These are phyloP conservation scores for Dasyornis broadbenti DNA, from an alignment of 2,113 vertebrate species.

Conservation along the genomic window DNA sequence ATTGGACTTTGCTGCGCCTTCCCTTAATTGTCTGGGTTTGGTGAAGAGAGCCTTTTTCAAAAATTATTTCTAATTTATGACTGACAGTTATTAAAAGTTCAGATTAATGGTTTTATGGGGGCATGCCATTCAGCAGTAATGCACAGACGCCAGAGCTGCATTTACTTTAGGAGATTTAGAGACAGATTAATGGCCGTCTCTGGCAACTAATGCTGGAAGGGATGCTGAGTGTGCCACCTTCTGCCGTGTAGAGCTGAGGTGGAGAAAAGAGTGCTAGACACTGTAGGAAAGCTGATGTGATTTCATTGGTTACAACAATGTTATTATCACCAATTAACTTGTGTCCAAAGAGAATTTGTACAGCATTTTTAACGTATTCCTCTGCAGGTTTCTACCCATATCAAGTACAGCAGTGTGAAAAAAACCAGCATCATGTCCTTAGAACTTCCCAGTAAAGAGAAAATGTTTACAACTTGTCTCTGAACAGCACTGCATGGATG, in stretches of 20 bases:
- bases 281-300: neutral
- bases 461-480: constrained; percentile 14
- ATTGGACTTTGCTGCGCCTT: neutral
- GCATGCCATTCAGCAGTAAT: neutral
- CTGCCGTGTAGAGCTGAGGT: neutral
- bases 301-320: neutral
- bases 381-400: neutral
- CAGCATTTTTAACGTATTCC: neutral
- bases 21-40: neutral
- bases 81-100: neutral
- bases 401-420: neutral
- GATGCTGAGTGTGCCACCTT: neutral
- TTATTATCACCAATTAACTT: neutral
- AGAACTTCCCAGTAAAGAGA: neutral
- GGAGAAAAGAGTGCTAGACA: neutral
- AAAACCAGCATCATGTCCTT: neutral
- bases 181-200: neutral
- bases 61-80: neutral
- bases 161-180: neutral
- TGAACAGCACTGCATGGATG: constrained; percentile 28
- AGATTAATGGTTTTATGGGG: neutral
- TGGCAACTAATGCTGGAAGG: neutral
- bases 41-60: neutral
- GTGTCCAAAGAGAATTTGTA: neutral
- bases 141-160: neutral